Evolutionary conservation across 2,797 vertebrate genomes (phyloP).

Genomic region (Sparus aurata): DNA sequence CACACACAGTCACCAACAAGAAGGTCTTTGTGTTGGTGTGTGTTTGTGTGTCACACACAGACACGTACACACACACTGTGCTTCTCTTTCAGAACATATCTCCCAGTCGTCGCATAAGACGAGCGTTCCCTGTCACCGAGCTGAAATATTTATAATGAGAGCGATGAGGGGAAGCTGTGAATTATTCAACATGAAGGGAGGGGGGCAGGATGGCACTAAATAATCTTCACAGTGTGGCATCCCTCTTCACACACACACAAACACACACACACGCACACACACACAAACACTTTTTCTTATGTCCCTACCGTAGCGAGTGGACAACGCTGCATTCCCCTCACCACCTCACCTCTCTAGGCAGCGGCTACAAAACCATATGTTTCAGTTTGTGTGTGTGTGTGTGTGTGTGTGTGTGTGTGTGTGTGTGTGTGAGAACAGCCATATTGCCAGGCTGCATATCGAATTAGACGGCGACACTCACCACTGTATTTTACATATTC

Average conservation of each 20-base stretch:
- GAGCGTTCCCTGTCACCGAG: constrained; percentile 90
- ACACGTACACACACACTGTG: constrained; percentile 19
- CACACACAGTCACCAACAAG: constrained; percentile 40
- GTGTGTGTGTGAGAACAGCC: not conserved
- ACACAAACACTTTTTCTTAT: constrained; percentile 14
- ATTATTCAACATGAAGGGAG: constrained; percentile 89
- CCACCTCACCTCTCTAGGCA: constrained; percentile 24
- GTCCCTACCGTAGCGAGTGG: constrained; percentile 27
- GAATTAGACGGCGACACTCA: constrained; percentile 38
- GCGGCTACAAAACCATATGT: constrained; percentile 50
- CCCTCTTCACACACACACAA: constrained; percentile 28
- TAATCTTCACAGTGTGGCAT: constrained; percentile 87
- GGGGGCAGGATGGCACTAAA: constrained; percentile 83
- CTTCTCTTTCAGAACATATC: constrained; percentile 80
- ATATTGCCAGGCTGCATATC: constrained; percentile 31
- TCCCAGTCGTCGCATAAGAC: constrained; percentile 88
- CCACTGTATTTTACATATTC: constrained; percentile 63
- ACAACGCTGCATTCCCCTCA: constrained; percentile 28
- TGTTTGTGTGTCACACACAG: constrained; percentile 2
- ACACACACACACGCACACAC: constrained; percentile 28
- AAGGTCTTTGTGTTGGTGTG: not conserved
- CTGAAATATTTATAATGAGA: constrained; percentile 97
- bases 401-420: constrained; percentile 6
- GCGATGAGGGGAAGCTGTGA: constrained; percentile 90
- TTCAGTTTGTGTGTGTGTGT: constrained; percentile 12